phyloP scores from a whole-genome alignment of 2,113 vertebrate genomes.

The Megaleporinus macrocephalus region DNA sequence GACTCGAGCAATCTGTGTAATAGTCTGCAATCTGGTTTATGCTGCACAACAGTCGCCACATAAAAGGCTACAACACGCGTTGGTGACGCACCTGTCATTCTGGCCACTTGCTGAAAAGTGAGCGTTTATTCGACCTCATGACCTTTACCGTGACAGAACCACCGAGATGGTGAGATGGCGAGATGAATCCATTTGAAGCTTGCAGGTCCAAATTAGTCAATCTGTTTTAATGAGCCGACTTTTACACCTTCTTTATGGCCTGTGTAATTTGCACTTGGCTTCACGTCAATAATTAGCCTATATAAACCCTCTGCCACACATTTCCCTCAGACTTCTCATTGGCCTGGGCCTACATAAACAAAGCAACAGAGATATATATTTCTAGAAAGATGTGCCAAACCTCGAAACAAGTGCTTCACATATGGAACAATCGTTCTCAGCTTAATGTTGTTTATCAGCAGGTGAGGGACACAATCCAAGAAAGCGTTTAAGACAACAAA shows the following conservation, averaged over 20 bases:
- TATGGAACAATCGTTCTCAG: not conserved
- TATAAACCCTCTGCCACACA: slow-evolving; percentile 21
- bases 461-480: not conserved
- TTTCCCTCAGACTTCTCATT: slow-evolving; percentile 20
- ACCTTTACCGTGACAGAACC: not conserved
- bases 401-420: not conserved
- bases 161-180: not conserved
- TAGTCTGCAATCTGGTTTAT: slow-evolving; percentile 22
- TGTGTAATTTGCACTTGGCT: slow-evolving; percentile 47
- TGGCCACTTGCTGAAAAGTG: not conserved
- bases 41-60: not conserved
- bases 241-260: slow-evolving; percentile 27
- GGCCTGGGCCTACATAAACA: slow-evolving; percentile 26
- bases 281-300: slow-evolving; percentile 38
- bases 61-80: not conserved
- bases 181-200: slow-evolving; percentile 16
- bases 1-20: slow-evolving; percentile 7
- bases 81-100: not conserved
- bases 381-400: slow-evolving; percentile 8
- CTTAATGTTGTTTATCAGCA: not conserved
- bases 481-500: slow-evolving; percentile 1
- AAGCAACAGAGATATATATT: slow-evolving; percentile 17
- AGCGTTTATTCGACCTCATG: not conserved
- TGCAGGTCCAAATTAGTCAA: not conserved
- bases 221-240: slow-evolving; percentile 32